Base-by-base conservation (phyloP, 1,140 invertebrate genomes). In the Hyposmocoma kahamanoa region DNA sequence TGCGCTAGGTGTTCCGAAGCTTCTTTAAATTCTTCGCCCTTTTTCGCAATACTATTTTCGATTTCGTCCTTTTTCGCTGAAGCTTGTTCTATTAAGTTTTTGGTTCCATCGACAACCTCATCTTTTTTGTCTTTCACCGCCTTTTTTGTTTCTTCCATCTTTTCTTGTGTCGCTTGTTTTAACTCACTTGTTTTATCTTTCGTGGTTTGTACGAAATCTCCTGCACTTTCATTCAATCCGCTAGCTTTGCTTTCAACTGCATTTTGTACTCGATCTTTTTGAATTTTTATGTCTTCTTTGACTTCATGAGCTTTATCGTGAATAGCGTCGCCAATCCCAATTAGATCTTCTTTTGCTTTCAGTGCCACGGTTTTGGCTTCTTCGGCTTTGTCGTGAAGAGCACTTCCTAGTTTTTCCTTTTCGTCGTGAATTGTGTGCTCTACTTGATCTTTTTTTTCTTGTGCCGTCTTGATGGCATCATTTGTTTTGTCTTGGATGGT, bases 401-500 rank as follows among this genome's bases (percentile, higher is more conserved):
- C 32, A 19, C 53, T 47, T 50, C 42, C 48, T 5, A 57, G 9
- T 20, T 61, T 47, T 10, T 21, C 47, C 32, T 56, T 44, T 8
- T 56, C 57, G 8, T 67, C 41, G 39, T 55, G 32, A 18, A 56
- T 39, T 19, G 50, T 20, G 28, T 59, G 22, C 39, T 56, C 46
- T 8, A 57, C n/a, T 26, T 66, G 51, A 9, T 47, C 43, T 8
- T 42, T 42, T 36, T 59, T 60, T 13, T 50, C 48, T 15, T 52
- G 22, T 24, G 60, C 17, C 15, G 62, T 46, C 21, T 64, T 55
- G 32, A 65, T 55, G 22, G 50, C 43, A 42, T 67, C 55, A 19
- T 62, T 42, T 28, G 59, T 50, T 21, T 55, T 62, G 47, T 61
- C 45, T 8, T 59, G 26, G n/a, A 54, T 49, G 34, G 56, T 51